A percentile compares a stretch with the other conserved stretches of the same genome.
Conservation (phyloP, 2,888 invertebrate genomes). For the Selenia dentaria region DNA sequence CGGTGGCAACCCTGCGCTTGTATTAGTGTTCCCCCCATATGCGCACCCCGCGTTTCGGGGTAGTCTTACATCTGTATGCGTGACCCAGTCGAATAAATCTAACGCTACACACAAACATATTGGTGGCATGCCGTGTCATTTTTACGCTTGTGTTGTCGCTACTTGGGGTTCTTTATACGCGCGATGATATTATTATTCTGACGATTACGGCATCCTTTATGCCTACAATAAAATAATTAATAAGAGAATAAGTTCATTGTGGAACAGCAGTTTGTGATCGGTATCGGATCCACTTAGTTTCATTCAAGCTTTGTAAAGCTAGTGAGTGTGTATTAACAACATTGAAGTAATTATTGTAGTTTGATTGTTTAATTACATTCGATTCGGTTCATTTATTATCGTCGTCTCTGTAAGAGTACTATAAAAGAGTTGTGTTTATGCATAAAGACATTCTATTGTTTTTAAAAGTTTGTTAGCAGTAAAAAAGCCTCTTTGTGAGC, state of each 20-base stretch:
- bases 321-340: slow-evolving; percentile 67
- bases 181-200: slow-evolving; percentile 84
- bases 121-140: slow-evolving; percentile 79
- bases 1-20: slow-evolving; percentile 59
- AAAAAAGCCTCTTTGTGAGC: too few species aligned
- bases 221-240: slow-evolving; percentile 85
- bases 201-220: slow-evolving; percentile 84
- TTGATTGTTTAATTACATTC: slow-evolving; percentile 18
- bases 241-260: slow-evolving; percentile 83
- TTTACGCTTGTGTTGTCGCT: slow-evolving; percentile 83
- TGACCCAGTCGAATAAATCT: slow-evolving; percentile 84
- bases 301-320: slow-evolving; percentile 68
- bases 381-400: neutral
- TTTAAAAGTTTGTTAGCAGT: too few species aligned
- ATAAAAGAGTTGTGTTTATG: too few species aligned
- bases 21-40: slow-evolving; percentile 71
- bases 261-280: slow-evolving; percentile 71
- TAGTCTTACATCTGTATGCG: slow-evolving; percentile 66
- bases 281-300: slow-evolving; percentile 72
- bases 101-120: slow-evolving; percentile 83
- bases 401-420: too few species aligned
- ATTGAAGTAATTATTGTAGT: slow-evolving; percentile 50
- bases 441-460: too few species aligned
- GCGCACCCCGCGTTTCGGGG: slow-evolving; percentile 72
- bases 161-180: slow-evolving; percentile 81